Evolutionary conservation across 2,797 vertebrate species (phyloP).

Genomic region (Malacoraja senta): DNA sequence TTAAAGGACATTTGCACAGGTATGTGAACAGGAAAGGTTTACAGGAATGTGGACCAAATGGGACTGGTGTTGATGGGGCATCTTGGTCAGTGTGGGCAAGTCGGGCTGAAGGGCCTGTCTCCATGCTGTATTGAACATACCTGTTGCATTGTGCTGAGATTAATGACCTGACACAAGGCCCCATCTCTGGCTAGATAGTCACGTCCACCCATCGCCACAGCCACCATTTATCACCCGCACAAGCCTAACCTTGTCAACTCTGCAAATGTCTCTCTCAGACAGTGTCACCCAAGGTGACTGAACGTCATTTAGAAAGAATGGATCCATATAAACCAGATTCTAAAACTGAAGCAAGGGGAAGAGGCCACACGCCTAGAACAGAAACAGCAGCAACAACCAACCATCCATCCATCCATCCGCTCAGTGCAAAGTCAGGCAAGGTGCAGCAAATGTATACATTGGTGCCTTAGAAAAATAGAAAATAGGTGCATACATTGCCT

Average conservation of each 20-base stretch:
- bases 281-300: neutral
- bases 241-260: neutral
- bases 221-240: neutral
- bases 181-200: neutral
- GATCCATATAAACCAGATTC: neutral
- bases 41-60: no score
- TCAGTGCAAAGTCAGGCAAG: no score
- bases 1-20: no score
- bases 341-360: no score
- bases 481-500: no score
- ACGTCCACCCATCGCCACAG: neutral
- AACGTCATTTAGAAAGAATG: neutral
- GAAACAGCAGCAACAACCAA: neutral
- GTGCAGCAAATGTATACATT: neutral
- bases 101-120: no score
- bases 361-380: neutral
- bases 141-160: neutral
- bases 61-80: no score
- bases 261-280: neutral
- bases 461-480: no score
- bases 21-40: no score
- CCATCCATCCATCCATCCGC: accelerated
- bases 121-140: neutral
- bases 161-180: neutral
- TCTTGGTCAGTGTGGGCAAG: no score